phyloP scores from a whole-genome alignment of 2,797 vertebrate genomes.

The Astyanax mexicanus region DNA sequence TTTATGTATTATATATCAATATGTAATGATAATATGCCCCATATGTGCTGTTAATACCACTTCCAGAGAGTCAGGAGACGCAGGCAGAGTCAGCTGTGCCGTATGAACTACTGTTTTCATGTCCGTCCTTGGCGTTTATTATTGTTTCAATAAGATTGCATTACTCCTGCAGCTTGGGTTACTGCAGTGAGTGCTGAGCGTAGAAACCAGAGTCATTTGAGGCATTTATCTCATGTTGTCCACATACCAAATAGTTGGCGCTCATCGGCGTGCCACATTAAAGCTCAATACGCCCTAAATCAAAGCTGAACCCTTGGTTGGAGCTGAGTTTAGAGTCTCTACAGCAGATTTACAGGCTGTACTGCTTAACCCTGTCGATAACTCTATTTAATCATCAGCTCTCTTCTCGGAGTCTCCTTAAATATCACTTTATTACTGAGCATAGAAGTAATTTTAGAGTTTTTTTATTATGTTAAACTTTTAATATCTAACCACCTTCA shows the following conservation, averaged over 20 bases:
- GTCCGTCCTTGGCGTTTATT: slow-evolving; percentile 49
- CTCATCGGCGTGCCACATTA: slow-evolving; percentile 10
- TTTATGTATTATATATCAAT: background rate
- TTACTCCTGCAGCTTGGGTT: slow-evolving; percentile 43
- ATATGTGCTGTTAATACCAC: slow-evolving; percentile 7
- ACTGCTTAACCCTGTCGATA: slow-evolving; percentile 14
- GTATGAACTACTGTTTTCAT: slow-evolving; percentile 57
- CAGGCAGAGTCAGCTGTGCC: slow-evolving; percentile 49
- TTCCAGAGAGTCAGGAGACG: slow-evolving; percentile 31
- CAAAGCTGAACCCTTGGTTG: slow-evolving; percentile 40
- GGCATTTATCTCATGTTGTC: slow-evolving; percentile 39
- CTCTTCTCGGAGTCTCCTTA: slow-evolving; percentile 15
- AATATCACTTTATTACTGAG: background rate
- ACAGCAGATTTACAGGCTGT: background rate
- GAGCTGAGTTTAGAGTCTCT: slow-evolving; percentile 8
- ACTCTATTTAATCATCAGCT: slow-evolving; percentile 8
- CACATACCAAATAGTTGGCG: slow-evolving; percentile 29
- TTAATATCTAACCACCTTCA: too few relatives aligned
- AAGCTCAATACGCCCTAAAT: slow-evolving; percentile 28
- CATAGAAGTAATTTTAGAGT: too few relatives aligned
- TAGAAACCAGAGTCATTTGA: slow-evolving; percentile 38
- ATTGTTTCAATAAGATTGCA: slow-evolving; percentile 46
- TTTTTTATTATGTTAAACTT: too few relatives aligned
- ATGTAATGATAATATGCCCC: too few relatives aligned
- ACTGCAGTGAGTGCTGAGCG: slow-evolving; percentile 35